Evolutionary conservation across 2,797 vertebrate genomes (phyloP).

Genomic region (Lutra lutra): DNA sequence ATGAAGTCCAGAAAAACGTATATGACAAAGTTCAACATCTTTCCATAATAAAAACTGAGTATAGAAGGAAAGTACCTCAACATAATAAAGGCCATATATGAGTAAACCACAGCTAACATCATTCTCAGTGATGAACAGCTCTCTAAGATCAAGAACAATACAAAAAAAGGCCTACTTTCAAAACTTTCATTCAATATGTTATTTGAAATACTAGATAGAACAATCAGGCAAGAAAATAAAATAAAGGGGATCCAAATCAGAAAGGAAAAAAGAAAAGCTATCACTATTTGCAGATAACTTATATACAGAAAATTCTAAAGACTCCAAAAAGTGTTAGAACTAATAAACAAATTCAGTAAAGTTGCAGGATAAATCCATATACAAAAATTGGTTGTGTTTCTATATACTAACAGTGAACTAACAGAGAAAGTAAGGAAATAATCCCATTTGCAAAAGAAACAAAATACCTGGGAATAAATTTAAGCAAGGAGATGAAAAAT

Average conservation of each 20-base stretch:
- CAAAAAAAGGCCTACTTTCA: neutral
- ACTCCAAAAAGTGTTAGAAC: neutral
- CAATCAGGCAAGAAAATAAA: neutral
- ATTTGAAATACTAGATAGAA: neutral
- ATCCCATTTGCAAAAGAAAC: neutral
- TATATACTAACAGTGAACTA: neutral
- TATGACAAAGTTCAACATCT: neutral
- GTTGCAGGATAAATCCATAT: neutral
- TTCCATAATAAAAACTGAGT: neutral
- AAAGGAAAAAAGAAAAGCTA: neutral
- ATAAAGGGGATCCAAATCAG: neutral
- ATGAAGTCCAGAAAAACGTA: neutral
- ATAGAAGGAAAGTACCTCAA: neutral
- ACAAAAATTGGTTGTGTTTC: neutral
- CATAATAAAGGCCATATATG: neutral
- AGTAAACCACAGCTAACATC: neutral
- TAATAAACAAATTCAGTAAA: neutral
- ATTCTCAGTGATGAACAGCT: neutral
- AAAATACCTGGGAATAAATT: neutral
- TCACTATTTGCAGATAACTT: neutral
- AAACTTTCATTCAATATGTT: neutral
- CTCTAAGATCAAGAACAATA: neutral
- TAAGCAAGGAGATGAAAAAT: neutral
- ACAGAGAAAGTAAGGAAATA: neutral
- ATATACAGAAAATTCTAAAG: neutral